Percentiles rank a stretch among this genome's conserved stretches.
Evolutionary conservation across 2,797 vertebrate species (phyloP).

Genomic region (Typhlichthys eigenmanni): DNA sequence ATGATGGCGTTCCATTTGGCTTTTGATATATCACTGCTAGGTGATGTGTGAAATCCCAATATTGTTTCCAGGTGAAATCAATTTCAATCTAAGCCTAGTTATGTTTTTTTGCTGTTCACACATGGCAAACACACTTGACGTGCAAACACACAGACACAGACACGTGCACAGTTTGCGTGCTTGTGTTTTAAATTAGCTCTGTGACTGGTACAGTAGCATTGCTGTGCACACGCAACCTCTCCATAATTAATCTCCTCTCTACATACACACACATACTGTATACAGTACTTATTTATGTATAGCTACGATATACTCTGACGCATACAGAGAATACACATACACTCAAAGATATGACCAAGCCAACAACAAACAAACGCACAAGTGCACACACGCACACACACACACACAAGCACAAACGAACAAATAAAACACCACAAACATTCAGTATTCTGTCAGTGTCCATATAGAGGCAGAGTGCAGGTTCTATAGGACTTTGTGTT

Average conservation of each 20-base stretch:
- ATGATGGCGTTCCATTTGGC: too few relatives aligned
- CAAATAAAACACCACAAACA: conserved; percentile 19
- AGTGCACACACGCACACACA: conserved; percentile 3
- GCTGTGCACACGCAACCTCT: conserved; percentile 6
- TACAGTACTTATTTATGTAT: too few relatives aligned
- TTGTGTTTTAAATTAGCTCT: conserved; percentile 10
- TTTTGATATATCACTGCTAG: too few relatives aligned
- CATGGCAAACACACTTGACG: background rate
- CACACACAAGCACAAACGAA: conserved; percentile 17
- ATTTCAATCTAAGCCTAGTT: background rate
- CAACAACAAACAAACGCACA: background rate
- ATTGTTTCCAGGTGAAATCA: too few relatives aligned
- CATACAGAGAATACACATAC: background rate
- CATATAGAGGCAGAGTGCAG: conserved; percentile 29
- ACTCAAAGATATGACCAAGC: background rate
- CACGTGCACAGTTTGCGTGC: conserved; percentile 8
- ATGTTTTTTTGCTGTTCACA: background rate
- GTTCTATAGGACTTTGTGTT: conserved; percentile 64
- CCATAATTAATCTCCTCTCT: conserved; percentile 26
- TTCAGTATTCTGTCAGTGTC: conserved; percentile 32
- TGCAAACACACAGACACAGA: background rate
- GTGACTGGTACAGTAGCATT: background rate
- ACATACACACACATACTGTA: conserved; percentile 4
- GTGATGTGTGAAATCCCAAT: too few relatives aligned
- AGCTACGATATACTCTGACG: background rate